A percentile compares a stretch with the other conserved stretches of the same genome.
Evolutionary conservation across 1,140 invertebrate genomes (phyloP).

Genomic region (Leptonema lineaticorne): DNA sequence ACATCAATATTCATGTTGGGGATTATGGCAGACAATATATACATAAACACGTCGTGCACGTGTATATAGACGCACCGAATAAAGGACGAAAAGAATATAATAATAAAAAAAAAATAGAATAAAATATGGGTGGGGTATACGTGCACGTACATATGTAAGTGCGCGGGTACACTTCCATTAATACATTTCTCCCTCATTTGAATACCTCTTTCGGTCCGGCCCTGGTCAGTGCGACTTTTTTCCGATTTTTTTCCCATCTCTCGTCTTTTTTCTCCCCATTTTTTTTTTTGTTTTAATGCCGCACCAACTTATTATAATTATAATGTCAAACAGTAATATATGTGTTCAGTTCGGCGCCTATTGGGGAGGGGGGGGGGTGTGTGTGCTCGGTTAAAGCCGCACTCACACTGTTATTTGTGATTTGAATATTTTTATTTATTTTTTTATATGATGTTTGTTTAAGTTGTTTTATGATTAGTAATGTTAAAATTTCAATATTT

Average conservation of each 20-base stretch:
- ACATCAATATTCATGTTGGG: constrained; percentile 40
- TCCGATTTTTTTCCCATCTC: not conserved
- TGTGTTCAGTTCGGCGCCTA: constrained; percentile 41
- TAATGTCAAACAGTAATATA: constrained; percentile 43
- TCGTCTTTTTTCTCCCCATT: not conserved
- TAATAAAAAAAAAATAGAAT: too few relatives aligned
- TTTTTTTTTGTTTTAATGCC: constrained; percentile 38
- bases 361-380: constrained; percentile 30
- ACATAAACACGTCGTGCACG: not conserved
- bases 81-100: too few relatives aligned
- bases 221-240: constrained; percentile 2
- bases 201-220: constrained; percentile 29
- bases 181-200: constrained; percentile 40
- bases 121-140: too few relatives aligned
- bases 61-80: not conserved
- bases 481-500: too few relatives aligned
- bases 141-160: not conserved
- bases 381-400: too few relatives aligned
- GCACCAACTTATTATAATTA: constrained; percentile 43
- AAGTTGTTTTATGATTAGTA: too few relatives aligned
- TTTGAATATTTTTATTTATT: too few relatives aligned
- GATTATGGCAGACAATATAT: constrained; percentile 32
- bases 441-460: too few relatives aligned
- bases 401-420: constrained; percentile 1
- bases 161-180: constrained; percentile 31